These are phyloP conservation scores for Achlya flavicornis DNA, from an alignment of 2,888 invertebrate genomes.

Conservation along the genomic window DNA sequence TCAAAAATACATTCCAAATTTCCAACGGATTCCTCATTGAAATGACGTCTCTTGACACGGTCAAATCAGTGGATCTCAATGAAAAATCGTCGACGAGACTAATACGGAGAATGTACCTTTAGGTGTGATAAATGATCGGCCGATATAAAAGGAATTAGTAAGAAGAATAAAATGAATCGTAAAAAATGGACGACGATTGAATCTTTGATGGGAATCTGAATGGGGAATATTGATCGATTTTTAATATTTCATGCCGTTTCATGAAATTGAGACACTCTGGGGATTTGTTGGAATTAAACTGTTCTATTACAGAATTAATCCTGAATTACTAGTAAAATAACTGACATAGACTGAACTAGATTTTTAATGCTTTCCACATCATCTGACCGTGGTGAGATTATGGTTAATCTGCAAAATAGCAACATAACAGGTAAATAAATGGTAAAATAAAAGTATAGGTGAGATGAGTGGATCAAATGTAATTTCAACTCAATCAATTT, in stretches of 20 bases:
- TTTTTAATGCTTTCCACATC: no score
- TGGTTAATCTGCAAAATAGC: no score
- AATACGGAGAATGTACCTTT: slow-evolving; percentile 49
- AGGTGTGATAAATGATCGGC: slow-evolving; percentile 51
- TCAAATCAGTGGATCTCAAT: slow-evolving; percentile 57
- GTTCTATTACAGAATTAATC: neutral
- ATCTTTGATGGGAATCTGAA: slow-evolving; percentile 7
- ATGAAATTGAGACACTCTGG: neutral
- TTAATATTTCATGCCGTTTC: neutral
- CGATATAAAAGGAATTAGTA: slow-evolving; percentile 49
- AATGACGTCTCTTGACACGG: slow-evolving; percentile 55
- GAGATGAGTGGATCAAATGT: no score
- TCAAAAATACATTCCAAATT: neutral
- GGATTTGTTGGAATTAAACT: neutral
- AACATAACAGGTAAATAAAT: no score
- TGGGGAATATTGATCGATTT: slow-evolving; percentile 15
- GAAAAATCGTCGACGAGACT: slow-evolving; percentile 62
- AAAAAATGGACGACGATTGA: neutral
- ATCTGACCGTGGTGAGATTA: no score
- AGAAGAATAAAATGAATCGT: slow-evolving; percentile 19
- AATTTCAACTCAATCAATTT: no score
- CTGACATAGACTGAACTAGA: no score
- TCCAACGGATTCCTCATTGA: neutral
- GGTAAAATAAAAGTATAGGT: no score
- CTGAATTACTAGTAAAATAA: no score